These are phyloP conservation scores for Dendronephthya gigantea DNA, from an alignment of 64 coral and sea anemone species.

Conservation along the genomic window DNA sequence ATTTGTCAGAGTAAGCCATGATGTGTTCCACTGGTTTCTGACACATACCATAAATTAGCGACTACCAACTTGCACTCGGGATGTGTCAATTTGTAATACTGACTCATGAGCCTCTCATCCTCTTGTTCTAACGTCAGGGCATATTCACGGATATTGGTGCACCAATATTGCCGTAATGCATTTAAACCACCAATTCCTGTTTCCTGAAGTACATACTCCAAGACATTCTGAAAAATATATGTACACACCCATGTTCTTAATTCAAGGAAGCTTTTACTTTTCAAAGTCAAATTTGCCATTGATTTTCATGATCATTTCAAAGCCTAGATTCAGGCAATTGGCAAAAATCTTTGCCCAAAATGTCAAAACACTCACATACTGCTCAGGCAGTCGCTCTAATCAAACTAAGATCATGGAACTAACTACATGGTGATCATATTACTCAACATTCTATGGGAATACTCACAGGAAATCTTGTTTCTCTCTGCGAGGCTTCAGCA, in stretches of 20 bases:
- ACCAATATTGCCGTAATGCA: not conserved
- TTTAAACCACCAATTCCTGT: not conserved
- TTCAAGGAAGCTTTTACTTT: not conserved
- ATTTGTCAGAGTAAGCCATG: no score
- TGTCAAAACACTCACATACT: no score
- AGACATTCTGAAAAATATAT: not conserved
- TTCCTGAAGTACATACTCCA: not conserved
- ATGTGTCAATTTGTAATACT: slow-evolving; percentile 7
- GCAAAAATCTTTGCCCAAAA: no score
- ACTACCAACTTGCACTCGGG: no score
- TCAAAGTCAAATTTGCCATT: not conserved
- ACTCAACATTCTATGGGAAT: no score
- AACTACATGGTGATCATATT: no score
- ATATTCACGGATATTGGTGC: not conserved
- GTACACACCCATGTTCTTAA: not conserved
- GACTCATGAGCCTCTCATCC: not conserved
- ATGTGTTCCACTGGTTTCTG: no score
- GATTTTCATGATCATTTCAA: not conserved
- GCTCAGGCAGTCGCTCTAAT: no score
- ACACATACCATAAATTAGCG: no score
- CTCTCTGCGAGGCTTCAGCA: not conserved
- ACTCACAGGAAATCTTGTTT: slow-evolving; percentile 2
- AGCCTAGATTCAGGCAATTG: no score
- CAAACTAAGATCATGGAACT: no score
- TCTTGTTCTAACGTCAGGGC: not conserved